These are phyloP conservation scores for Neopipo cinnamomea DNA, from an alignment of 2,113 vertebrate genomes.

Conservation along the genomic window DNA sequence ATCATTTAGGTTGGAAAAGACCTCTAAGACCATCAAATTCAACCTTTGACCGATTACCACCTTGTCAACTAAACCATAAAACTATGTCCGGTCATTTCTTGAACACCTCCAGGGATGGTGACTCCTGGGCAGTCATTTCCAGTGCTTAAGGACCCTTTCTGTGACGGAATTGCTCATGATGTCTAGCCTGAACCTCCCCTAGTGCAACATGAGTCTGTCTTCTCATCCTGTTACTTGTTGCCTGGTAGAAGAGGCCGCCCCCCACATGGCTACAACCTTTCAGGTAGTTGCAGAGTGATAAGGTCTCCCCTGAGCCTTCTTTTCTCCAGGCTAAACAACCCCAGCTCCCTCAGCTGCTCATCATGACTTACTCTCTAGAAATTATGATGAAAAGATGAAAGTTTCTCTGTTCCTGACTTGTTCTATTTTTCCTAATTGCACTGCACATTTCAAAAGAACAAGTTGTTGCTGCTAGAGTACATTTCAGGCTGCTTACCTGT, in stretches of 20 bases:
- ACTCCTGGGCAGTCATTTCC: neutral
- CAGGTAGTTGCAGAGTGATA: neutral
- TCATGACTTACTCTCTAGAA: neutral
- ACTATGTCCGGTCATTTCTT: neutral
- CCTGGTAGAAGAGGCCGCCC: rapidly evolving
- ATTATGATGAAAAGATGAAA: neutral
- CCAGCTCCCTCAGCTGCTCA: neutral
- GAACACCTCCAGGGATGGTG: neutral
- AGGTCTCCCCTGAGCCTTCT: neutral
- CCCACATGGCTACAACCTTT: neutral
- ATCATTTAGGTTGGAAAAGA: neutral
- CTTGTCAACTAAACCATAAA: neutral
- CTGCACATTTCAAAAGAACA: neutral
- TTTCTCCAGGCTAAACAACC: neutral
- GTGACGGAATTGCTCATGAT: neutral
- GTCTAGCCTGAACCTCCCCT: neutral
- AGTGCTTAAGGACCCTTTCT: neutral
- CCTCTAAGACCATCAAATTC: neutral
- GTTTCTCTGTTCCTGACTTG: neutral
- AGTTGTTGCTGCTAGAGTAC: neutral
- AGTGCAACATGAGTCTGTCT: neutral
- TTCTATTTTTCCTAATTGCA: neutral
- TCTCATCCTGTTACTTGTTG: neutral
- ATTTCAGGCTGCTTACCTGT: neutral
- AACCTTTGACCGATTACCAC: neutral